Evolutionary conservation across 2,888 invertebrate genomes (phyloP).

Genomic region (Temnothorax ravouxi): DNA sequence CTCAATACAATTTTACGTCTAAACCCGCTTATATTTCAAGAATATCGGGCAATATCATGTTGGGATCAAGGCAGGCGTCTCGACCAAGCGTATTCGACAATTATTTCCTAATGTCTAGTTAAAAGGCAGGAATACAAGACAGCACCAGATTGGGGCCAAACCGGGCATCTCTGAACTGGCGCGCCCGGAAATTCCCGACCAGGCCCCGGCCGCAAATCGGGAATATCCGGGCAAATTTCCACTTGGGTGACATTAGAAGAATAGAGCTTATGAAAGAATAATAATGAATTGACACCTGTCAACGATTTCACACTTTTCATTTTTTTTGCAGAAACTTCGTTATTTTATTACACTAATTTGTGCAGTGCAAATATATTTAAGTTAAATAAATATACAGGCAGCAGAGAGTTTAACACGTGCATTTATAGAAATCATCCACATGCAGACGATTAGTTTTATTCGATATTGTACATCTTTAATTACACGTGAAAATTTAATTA

Average conservation of each 20-base stretch:
- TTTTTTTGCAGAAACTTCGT: not conserved
- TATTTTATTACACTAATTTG: not conserved
- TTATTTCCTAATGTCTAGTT: no score
- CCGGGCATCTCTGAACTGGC: no score
- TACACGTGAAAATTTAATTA: conserved; percentile 16
- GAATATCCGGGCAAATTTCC: no score
- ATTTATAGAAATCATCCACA: not conserved
- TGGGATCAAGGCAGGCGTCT: no score
- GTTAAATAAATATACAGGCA: not conserved
- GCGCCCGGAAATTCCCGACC: no score
- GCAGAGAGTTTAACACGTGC: not conserved
- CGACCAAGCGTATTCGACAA: no score
- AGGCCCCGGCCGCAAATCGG: no score
- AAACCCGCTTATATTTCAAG: no score
- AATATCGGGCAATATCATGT: no score
- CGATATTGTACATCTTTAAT: not conserved
- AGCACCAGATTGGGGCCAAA: no score
- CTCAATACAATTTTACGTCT: no score
- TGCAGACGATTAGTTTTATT: not conserved
- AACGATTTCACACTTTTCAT: conserved; percentile 2
- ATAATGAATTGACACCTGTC: not conserved
- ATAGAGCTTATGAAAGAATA: not conserved
- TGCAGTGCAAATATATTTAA: not conserved
- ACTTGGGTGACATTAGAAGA: not conserved
- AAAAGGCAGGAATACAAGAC: no score